Evolutionary conservation across 2,797 vertebrate genomes (phyloP), one percentile per base, ranked within the genome.

Genomic region (Odontamblyopus lacepedii): DNA sequence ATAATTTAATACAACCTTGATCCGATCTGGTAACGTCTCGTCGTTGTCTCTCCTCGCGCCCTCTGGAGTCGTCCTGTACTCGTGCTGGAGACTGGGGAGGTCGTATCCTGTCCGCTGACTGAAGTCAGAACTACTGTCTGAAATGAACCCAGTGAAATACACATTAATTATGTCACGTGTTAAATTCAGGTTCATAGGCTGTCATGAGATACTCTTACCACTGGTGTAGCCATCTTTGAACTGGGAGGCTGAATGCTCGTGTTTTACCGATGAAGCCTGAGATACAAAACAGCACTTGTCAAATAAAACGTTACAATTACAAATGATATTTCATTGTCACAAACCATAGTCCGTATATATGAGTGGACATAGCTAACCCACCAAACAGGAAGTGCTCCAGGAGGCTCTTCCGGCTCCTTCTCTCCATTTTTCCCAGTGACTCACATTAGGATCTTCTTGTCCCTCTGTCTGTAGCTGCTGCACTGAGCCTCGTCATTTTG

Each of bases 41-140:
- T 94, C 96, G 23, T 88, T 74, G 78, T 97, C 96, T 80, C 94
- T 93, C 83, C 91, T 92, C 66, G 89, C 87, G 13, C 93, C 95
- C 83, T 97, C 96, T 70, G 94, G 95, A 44, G 94, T 79, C 0
- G 74, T 91, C 76, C 96, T 94, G 7, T 94, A 94, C 85, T 94
- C 95, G 48, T 95, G 96, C 80, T 91, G 95, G 76, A 94, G 87
- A 80, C 88, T 88, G 0, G 86, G 81, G 18, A 86, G 77, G 70
- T 93, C 89, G 66, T 88, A 93, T 66, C 92, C 95, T 12, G 94
- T 93, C 85, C 95, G 91, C 84, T 96, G 96, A 85, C 95, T 96
- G 95, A 96, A 96, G 84, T 98, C 97, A 70, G 96, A 98, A 86
- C 95, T 92, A 88, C 96, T 96, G 87, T 97, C 96, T 98, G 88